Percentiles rank a stretch among this genome's conserved stretches.
Conservation (phyloP, 1,140 invertebrate genomes). For the Drosophila micromelanica region DNA sequence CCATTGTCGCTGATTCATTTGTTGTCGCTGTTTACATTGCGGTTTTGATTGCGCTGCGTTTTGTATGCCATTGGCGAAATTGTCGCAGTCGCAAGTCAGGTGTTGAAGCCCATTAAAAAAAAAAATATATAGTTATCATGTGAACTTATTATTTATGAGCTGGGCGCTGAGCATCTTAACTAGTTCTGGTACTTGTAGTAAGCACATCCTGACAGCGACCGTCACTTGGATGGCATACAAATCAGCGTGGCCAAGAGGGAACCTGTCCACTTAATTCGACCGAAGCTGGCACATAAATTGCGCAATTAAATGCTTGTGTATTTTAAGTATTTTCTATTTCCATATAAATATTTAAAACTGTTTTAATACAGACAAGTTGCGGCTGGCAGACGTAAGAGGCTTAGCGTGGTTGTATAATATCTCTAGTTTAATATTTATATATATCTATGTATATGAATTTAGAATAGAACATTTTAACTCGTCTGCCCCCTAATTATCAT, state of each 20-base stretch:
- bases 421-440: too few relatives aligned
- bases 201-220: slow-evolving; percentile 55
- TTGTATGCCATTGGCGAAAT: slow-evolving; percentile 76
- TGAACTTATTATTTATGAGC: slow-evolving; percentile 64
- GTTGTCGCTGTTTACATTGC: slow-evolving; percentile 60
- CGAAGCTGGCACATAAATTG: slow-evolving; percentile 35
- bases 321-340: slow-evolving; percentile 33
- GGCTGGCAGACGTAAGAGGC: slow-evolving; percentile 30
- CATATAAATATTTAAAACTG: slow-evolving; percentile 46
- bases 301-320: slow-evolving; percentile 56
- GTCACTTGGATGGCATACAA: slow-evolving; percentile 47
- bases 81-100: slow-evolving; percentile 28
- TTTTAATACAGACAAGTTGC: slow-evolving; percentile 34
- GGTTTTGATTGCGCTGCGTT: slow-evolving; percentile 35
- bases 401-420: not conserved
- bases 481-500: slow-evolving; percentile 21
- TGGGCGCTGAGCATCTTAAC: slow-evolving; percentile 52
- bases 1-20: slow-evolving; percentile 46
- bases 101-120: slow-evolving; percentile 51
- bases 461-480: slow-evolving; percentile 16
- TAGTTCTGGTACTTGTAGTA: slow-evolving; percentile 40
- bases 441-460: not conserved
- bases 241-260: slow-evolving; percentile 32
- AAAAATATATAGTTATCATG: slow-evolving; percentile 2
- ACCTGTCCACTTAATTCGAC: slow-evolving; percentile 39